Conservation (phyloP, 2,113 vertebrate species). For the Tachycineta bicolor region DNA sequence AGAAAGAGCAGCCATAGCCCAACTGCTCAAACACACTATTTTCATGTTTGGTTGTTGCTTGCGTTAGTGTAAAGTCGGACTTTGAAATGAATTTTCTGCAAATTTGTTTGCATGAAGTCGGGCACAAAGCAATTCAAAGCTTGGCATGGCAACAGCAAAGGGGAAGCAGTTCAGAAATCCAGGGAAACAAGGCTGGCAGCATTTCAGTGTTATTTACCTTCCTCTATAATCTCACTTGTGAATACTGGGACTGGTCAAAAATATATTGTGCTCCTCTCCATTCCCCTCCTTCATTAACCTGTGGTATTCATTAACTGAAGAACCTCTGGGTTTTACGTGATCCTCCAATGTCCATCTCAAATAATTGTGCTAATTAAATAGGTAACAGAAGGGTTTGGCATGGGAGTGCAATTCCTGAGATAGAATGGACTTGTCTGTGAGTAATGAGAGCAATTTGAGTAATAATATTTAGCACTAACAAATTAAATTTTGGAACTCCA, state of each 20-base stretch:
- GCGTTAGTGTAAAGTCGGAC: background rate
- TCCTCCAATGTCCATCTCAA: background rate
- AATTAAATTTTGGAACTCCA: slow-evolving; percentile 7
- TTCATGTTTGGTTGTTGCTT: background rate
- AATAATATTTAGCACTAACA: slow-evolving; percentile 15
- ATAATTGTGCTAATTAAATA: background rate
- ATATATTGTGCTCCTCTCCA: background rate
- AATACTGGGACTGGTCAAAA: background rate
- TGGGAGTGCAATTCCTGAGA: background rate
- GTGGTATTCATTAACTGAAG: background rate
- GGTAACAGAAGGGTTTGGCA: fast-evolving
- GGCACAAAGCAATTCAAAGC: background rate
- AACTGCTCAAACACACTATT: background rate
- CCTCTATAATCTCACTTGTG: background rate
- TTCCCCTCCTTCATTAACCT: background rate
- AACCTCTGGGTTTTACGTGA: background rate
- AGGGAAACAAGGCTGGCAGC: background rate
- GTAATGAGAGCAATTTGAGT: background rate
- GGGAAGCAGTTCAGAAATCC: slow-evolving; percentile 11
- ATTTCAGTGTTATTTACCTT: background rate
- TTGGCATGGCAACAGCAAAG: background rate
- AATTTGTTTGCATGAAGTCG: slow-evolving; percentile 25
- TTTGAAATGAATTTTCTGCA: slow-evolving; percentile 39
- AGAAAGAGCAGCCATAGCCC: background rate
- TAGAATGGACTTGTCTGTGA: background rate